Evolutionary conservation across 92 coral and sea anemone genomes (phyloP).

Genomic region (Desmophyllum pertusum): DNA sequence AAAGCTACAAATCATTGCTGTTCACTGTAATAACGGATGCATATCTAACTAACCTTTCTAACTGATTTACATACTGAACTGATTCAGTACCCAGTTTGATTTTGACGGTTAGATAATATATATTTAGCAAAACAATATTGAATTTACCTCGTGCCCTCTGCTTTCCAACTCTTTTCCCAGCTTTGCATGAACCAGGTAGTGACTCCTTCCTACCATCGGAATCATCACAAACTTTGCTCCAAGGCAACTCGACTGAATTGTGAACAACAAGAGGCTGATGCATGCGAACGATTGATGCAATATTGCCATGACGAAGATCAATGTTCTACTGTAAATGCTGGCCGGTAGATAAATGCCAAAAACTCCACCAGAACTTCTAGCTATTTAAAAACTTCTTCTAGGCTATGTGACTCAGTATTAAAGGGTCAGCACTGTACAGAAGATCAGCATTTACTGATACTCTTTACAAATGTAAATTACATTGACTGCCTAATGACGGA

Average conservation of each 20-base stretch:
- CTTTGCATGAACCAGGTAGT: slow-evolving; percentile 21
- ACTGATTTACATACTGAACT: neutral
- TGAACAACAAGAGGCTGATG: neutral
- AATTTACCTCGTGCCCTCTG: slow-evolving; percentile 30
- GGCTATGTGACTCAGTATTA: neutral
- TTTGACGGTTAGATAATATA: no score
- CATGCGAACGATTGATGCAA: neutral
- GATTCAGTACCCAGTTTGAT: no score
- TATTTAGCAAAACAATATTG: neutral
- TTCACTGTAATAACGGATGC: no score
- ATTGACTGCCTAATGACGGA: no score
- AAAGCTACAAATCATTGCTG: no score
- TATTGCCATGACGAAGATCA: neutral
- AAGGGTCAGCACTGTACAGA: no score
- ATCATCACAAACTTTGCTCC: slow-evolving; percentile 27
- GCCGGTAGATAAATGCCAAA: no score
- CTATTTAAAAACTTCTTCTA: neutral
- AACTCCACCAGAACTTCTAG: no score
- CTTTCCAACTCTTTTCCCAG: slow-evolving; percentile 6
- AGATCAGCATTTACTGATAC: no score
- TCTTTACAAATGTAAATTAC: no score
- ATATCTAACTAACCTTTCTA: no score
- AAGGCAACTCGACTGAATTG: slow-evolving; percentile 11
- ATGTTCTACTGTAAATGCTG: no score
- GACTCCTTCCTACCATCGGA: slow-evolving; percentile 15